Conservation (phyloP, 2,797 vertebrate species). For the Myripristis jacobus region DNA sequence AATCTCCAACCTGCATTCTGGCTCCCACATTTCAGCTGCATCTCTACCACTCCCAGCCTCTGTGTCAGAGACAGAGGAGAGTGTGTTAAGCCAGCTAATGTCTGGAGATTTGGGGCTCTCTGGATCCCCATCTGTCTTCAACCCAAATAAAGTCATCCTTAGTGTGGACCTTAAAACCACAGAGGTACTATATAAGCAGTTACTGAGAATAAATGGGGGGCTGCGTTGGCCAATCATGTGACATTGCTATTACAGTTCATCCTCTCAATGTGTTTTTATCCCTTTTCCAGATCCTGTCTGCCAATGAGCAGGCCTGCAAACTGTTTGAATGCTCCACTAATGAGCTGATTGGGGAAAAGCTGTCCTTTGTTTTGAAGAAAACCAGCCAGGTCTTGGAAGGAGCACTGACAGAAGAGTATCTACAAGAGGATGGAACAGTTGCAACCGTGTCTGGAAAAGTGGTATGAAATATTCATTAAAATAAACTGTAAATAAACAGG, state of each 20-base stretch:
- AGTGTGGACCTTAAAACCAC: conserved; percentile 84
- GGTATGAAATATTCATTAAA: conserved; percentile 81
- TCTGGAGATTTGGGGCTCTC: conserved; percentile 67
- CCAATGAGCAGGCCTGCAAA: conserved; percentile 89
- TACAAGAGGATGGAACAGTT: conserved; percentile 80
- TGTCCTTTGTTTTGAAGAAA: conserved; percentile 85
- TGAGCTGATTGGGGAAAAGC: conserved; percentile 87
- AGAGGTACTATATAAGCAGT: conserved; percentile 82
- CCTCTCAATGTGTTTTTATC: neutral
- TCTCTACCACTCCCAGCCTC: conserved; percentile 61
- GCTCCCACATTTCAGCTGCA: conserved; percentile 36
- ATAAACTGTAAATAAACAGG: neutral
- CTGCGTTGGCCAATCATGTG: neutral
- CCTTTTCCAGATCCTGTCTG: conserved; percentile 86
- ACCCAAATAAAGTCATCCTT: conserved; percentile 87
- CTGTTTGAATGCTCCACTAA: conserved; percentile 86
- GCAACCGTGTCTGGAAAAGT: conserved; percentile 86
- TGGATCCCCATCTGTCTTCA: conserved; percentile 65
- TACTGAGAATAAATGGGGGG: neutral
- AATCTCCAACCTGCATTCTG: conserved; percentile 55
- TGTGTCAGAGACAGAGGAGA: conserved; percentile 73
- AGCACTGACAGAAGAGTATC: conserved; percentile 83
- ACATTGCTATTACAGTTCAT: no score
- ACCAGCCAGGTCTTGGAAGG: conserved; percentile 82
- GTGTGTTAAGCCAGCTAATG: conserved; percentile 75